These are phyloP conservation scores for Porites divaricata DNA, from an alignment of 92 coral and sea anemone genomes.

Conservation along the genomic window DNA sequence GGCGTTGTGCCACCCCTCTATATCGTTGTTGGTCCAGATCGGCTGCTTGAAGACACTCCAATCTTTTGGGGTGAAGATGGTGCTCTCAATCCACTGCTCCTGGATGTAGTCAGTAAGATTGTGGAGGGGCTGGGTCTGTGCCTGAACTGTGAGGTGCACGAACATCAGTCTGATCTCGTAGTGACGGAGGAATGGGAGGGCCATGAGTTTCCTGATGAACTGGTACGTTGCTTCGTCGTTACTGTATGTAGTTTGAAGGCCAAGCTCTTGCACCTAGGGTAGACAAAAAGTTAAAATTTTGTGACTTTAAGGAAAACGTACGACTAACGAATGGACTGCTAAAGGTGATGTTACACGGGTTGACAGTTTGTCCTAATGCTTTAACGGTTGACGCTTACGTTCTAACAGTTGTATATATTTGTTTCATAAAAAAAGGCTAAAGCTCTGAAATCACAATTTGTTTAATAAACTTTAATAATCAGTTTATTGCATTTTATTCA, in stretches of 20 bases:
- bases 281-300: too few species aligned
- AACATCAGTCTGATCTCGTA: conserved; percentile 2
- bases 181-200: conserved; percentile 31
- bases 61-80: conserved; percentile 13
- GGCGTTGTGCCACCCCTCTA: conserved; percentile 42
- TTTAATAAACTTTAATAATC: too few species aligned
- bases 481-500: too few species aligned
- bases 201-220: conserved; percentile 16
- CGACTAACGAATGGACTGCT: too few species aligned
- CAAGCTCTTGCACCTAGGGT: conserved; percentile 33
- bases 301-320: too few species aligned
- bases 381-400: too few species aligned
- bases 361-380: too few species aligned
- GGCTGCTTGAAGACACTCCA: conserved; percentile 31
- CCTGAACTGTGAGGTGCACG: background rate
- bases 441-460: too few species aligned
- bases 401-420: too few species aligned
- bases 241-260: conserved; percentile 11
- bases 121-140: conserved; percentile 13
- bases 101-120: conserved; percentile 15
- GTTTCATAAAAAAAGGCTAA: too few species aligned
- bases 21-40: conserved; percentile 35
- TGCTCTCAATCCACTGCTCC: conserved; percentile 14
- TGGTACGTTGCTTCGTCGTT: background rate
- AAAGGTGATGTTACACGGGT: too few species aligned